phyloP scores from a whole-genome alignment of 2,113 vertebrate genomes.

The Phalacrocorax brasilianus region DNA sequence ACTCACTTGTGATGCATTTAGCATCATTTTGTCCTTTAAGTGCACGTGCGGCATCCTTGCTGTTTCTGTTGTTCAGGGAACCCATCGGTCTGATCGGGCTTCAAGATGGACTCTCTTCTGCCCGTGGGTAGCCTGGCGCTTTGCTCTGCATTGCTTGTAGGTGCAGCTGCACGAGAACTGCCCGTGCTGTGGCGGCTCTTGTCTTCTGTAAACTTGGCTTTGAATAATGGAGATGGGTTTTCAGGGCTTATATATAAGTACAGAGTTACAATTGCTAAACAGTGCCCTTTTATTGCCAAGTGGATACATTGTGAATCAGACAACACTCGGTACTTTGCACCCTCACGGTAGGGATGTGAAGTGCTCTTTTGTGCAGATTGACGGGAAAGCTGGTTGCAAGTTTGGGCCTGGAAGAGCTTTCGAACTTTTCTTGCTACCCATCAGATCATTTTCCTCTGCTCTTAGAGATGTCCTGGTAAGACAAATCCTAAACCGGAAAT shows the following conservation, averaged over 20 bases:
- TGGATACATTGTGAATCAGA: background rate
- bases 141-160: rapidly evolving
- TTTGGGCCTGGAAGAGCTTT: background rate
- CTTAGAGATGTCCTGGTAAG: background rate
- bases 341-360: rapidly evolving
- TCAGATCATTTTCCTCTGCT: background rate
- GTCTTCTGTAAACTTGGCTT: background rate
- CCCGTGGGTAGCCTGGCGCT: background rate
- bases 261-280: background rate
- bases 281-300: background rate
- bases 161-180: background rate
- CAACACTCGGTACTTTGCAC: background rate
- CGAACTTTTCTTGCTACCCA: background rate
- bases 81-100: rapidly evolving
- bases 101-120: background rate
- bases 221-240: background rate
- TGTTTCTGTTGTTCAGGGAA: background rate
- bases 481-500: background rate
- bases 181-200: background rate
- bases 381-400: rapidly evolving
- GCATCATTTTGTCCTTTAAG: background rate
- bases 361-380: background rate
- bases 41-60: background rate
- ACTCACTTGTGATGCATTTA: background rate
- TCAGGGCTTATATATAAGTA: background rate